Percentiles rank a stretch among this genome's conserved stretches.
These are phyloP conservation scores for Setophaga kirtlandii DNA, from an alignment of 2,113 vertebrate species.

Conservation along the genomic window DNA sequence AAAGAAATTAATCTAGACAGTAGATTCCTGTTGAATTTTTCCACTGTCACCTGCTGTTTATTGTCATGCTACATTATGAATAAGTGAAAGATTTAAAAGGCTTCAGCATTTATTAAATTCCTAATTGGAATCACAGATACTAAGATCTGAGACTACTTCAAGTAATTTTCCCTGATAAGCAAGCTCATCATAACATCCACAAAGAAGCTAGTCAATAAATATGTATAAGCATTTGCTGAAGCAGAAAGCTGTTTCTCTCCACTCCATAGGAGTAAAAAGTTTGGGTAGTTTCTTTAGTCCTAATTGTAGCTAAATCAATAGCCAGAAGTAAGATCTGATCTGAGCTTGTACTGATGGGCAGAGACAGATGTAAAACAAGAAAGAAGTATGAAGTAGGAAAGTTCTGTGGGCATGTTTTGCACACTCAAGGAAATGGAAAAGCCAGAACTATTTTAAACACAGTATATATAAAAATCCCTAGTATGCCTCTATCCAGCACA, in stretches of 20 bases:
- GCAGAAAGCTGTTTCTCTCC: neutral
- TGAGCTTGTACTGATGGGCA: neutral
- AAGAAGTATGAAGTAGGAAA: neutral
- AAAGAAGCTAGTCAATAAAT: conserved; percentile 40
- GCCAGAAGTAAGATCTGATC: neutral
- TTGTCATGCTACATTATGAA: conserved; percentile 26
- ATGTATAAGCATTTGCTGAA: conserved; percentile 5
- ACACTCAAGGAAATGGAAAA: neutral
- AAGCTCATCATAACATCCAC: conserved; percentile 23
- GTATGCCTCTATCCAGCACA: neutral
- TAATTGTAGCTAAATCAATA: neutral
- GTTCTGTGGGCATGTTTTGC: neutral
- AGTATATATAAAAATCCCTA: neutral
- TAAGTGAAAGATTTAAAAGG: conserved; percentile 21
- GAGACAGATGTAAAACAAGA: neutral
- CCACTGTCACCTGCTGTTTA: conserved; percentile 27
- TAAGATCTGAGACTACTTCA: conserved; percentile 27
- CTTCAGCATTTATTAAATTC: conserved; percentile 38
- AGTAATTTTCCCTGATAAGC: conserved; percentile 36
- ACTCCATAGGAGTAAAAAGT: neutral
- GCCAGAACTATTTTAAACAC: neutral
- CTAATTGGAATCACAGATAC: conserved; percentile 52
- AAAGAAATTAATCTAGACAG: neutral
- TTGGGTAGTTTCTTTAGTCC: neutral
- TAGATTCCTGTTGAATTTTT: conserved; percentile 1